Conservation (phyloP, 2,113 vertebrate genomes). For the Salminus brasiliensis region DNA sequence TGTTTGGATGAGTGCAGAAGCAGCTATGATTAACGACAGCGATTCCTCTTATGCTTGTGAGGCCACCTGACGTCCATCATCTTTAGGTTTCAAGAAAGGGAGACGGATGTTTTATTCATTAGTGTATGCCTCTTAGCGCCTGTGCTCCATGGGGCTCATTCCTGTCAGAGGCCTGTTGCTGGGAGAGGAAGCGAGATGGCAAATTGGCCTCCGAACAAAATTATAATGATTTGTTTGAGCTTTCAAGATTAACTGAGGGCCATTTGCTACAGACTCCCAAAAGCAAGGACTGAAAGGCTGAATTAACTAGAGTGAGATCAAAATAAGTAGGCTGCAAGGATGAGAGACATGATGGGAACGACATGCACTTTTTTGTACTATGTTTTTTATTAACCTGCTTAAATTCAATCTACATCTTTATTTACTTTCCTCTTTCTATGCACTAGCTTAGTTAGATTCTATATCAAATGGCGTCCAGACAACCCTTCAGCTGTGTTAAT, state of each 20-base stretch:
- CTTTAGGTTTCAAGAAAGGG: conserved; percentile 20
- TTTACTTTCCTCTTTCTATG: background rate
- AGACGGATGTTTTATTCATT: conserved; percentile 52
- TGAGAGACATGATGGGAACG: conserved; percentile 17
- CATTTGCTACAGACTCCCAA: conserved; percentile 54
- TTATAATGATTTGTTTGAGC: conserved; percentile 57
- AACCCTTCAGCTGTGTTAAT: no score
- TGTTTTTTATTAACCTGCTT: conserved; percentile 25
- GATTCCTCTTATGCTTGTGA: conserved; percentile 6
- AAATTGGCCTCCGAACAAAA: conserved; percentile 48
- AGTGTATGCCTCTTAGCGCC: conserved; percentile 11
- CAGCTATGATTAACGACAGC: conserved; percentile 34
- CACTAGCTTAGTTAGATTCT: background rate
- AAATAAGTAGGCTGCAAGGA: conserved; percentile 33
- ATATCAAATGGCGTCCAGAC: background rate
- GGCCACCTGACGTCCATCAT: conserved; percentile 20
- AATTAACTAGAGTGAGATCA: conserved; percentile 43
- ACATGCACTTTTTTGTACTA: conserved; percentile 12
- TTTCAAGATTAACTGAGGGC: conserved; percentile 56
- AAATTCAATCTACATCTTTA: background rate
- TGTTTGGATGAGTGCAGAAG: conserved; percentile 26
- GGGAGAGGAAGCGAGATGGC: conserved; percentile 22
- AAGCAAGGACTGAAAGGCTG: conserved; percentile 50
- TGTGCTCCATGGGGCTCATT: conserved; percentile 17
- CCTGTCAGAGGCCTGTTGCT: conserved; percentile 38